A percentile compares a stretch with the other conserved stretches of the same genome.
Evolutionary conservation across 2,888 invertebrate species (phyloP).

Genomic region (Acleris cristana): DNA sequence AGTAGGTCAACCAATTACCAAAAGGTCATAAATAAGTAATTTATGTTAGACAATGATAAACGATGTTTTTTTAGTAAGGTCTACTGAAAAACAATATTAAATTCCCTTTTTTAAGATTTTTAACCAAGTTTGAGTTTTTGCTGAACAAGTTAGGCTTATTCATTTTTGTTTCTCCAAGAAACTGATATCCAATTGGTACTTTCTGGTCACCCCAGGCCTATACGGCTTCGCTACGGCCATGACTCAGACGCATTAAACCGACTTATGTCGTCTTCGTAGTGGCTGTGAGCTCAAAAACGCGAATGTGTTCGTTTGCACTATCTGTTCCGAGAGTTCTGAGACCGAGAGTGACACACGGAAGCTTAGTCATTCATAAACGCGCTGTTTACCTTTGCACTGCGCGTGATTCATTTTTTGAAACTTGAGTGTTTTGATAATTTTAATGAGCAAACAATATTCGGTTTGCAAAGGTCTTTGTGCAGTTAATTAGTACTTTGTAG

Average conservation of each 20-base stretch:
- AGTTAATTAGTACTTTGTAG: neutral
- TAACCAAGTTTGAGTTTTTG: too few species aligned
- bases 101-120: too few species aligned
- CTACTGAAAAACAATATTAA: too few species aligned
- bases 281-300: slow-evolving; percentile 21
- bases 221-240: slow-evolving; percentile 43
- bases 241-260: slow-evolving; percentile 43
- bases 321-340: neutral
- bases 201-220: slow-evolving; percentile 42
- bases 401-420: slow-evolving; percentile 28
- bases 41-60: too few species aligned
- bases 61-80: too few species aligned
- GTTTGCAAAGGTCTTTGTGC: neutral
- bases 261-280: slow-evolving; percentile 22
- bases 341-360: slow-evolving; percentile 16
- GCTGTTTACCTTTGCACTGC: slow-evolving; percentile 27
- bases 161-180: neutral
- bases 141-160: too few species aligned
- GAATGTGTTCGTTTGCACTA: slow-evolving; percentile 14
- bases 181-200: neutral
- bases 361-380: slow-evolving; percentile 30
- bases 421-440: slow-evolving; percentile 1
- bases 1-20: too few species aligned
- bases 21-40: too few species aligned
- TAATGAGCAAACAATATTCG: neutral